Conservation (phyloP, 2,797 vertebrate species). For the Takifugu rubripes region DNA sequence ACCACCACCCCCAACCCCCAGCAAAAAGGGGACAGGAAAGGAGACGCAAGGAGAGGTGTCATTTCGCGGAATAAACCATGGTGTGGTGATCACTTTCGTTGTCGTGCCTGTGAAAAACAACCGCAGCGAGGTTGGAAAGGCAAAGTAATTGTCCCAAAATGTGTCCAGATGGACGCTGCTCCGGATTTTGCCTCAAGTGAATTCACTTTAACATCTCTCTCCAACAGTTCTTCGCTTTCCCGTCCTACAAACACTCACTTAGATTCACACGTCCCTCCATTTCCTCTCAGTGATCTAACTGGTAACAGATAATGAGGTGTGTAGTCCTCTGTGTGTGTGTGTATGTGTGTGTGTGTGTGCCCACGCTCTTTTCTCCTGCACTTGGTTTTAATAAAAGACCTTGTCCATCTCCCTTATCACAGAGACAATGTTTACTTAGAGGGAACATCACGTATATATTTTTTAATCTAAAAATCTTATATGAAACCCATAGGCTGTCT, state of each 20-base stretch:
- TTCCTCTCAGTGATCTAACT: conserved; percentile 36
- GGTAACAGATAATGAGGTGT: conserved; percentile 58
- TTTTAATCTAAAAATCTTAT: conserved; percentile 58
- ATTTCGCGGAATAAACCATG: conserved; percentile 66
- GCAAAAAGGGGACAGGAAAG: conserved; percentile 46
- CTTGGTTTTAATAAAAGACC: conserved; percentile 59
- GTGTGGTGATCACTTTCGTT: conserved; percentile 65
- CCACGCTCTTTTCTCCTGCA: conserved; percentile 23
- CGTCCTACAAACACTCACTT: conserved; percentile 41
- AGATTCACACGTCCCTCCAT: conserved; percentile 51
- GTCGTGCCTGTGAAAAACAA: conserved; percentile 50
- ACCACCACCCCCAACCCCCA: conserved; percentile 9
- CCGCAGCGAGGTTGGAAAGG: conserved; percentile 35
- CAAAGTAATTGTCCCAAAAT: conserved; percentile 36
- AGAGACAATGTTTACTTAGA: conserved; percentile 48
- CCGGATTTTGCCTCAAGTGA: conserved; percentile 33
- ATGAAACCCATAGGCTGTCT: conserved; percentile 50
- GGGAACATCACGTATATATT: conserved; percentile 47
- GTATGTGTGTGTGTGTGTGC: conserved; percentile 22
- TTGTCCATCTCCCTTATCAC: conserved; percentile 52
- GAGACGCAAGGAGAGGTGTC: conserved; percentile 52
- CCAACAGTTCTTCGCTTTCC: conserved; percentile 7
- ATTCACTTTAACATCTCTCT: no score
- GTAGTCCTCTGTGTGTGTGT: background rate
- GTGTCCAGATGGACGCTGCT: conserved; percentile 26